Conservation (phyloP, 2,113 vertebrate species). For the Sinocyclocheilus rhinocerous region DNA sequence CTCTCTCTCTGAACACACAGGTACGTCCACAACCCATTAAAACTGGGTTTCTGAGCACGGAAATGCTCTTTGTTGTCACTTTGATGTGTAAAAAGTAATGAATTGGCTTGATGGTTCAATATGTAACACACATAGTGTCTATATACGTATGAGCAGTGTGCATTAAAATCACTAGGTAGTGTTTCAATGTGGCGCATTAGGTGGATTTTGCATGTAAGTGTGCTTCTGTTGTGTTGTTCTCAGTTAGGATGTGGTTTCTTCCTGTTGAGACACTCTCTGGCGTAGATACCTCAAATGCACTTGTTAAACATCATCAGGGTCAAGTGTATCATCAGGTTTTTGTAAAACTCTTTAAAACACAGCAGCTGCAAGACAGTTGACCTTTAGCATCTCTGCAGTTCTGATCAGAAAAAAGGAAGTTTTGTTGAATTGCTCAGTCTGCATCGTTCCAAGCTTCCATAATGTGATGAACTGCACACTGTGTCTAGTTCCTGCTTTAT, state of each 20-base stretch:
- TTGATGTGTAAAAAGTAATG: not conserved
- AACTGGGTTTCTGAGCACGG: not conserved
- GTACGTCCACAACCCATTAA: conserved; percentile 25
- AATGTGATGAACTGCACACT: not conserved
- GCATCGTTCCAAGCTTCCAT: not conserved
- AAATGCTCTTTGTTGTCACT: not conserved
- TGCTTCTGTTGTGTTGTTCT: not conserved
- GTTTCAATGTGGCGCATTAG: not conserved
- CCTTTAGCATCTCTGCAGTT: not conserved
- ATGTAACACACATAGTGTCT: not conserved
- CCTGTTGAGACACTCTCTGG: conserved; percentile 43
- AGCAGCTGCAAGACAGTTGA: not conserved
- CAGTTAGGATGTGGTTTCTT: conserved; percentile 35
- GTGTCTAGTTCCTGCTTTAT: not conserved
- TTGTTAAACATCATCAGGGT: not conserved
- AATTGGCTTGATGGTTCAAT: not conserved
- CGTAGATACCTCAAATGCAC: not conserved
- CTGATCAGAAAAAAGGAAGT: not conserved
- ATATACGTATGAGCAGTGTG: not conserved
- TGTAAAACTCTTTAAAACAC: not conserved
- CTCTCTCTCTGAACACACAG: conserved; percentile 49
- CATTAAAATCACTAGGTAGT: not conserved
- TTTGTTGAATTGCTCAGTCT: not conserved
- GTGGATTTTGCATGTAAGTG: not conserved
- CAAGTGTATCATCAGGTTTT: not conserved